Conservation (phyloP, 1,140 invertebrate species). For the Drosophila ogumai region DNA sequence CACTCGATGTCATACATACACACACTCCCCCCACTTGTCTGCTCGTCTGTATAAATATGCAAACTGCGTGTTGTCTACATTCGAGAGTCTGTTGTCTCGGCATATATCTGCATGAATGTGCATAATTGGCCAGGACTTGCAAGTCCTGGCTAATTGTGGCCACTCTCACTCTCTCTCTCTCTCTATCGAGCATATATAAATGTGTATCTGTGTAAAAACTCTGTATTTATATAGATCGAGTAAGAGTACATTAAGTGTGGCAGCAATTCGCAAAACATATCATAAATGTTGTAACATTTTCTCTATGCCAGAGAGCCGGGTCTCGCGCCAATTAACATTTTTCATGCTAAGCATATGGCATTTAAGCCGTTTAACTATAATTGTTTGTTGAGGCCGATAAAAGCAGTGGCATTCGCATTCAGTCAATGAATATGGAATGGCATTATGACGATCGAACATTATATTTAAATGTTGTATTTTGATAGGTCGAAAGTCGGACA, state of each 20-base stretch:
- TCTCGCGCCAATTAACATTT: constrained; percentile 41
- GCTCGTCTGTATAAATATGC: constrained; percentile 50
- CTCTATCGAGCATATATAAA: constrained; percentile 43
- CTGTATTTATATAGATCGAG: constrained; percentile 55
- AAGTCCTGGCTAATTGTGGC: constrained; percentile 27
- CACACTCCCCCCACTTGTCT: constrained; percentile 3
- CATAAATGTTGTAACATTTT: constrained; percentile 85
- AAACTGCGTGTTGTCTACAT: constrained; percentile 48
- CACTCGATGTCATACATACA: constrained; percentile 8
- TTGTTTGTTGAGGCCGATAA: constrained; percentile 34
- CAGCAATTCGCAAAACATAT: constrained; percentile 85
- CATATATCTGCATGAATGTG: constrained; percentile 47
- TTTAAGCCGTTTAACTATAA: constrained; percentile 41
- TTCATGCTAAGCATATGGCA: constrained; percentile 64
- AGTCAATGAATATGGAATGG: not conserved
- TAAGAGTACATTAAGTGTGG: constrained; percentile 76
- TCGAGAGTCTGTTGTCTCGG: constrained; percentile 38
- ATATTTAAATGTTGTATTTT: constrained; percentile 46
- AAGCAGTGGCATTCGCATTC: constrained; percentile 6
- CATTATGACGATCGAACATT: constrained; percentile 19
- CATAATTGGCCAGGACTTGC: constrained; percentile 35
- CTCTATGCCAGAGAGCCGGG: constrained; percentile 45
- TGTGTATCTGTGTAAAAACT: constrained; percentile 50
- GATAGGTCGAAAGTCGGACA: constrained; percentile 34
- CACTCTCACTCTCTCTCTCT: constrained; percentile 3